phyloP scores from a whole-genome alignment of 1,140 invertebrate species.

The Leptinotarsa undecemlineata region DNA sequence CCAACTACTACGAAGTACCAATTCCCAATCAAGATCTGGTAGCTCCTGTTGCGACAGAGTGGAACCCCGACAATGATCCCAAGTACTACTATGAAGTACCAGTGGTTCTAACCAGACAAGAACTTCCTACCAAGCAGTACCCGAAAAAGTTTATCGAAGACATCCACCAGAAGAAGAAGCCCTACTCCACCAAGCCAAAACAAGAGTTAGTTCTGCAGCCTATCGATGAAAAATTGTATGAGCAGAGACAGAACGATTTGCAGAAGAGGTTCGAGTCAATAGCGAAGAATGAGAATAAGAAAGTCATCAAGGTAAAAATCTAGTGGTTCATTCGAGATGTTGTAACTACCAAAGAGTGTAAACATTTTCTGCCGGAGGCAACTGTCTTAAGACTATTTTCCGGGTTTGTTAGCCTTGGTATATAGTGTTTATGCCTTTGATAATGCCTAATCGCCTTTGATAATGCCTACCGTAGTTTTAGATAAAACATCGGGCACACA shows the following conservation, averaged over 20 bases:
- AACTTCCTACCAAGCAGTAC: conserved; percentile 46
- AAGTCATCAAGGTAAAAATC: conserved; percentile 35
- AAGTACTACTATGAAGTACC: conserved; percentile 50
- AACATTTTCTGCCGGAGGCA: too few relatives aligned
- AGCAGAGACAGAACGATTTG: conserved; percentile 47
- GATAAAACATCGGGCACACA: too few relatives aligned
- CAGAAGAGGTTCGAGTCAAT: conserved; percentile 45
- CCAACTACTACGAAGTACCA: conserved; percentile 45
- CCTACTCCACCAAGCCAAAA: conserved; percentile 44
- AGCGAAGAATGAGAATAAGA: conserved; percentile 50
- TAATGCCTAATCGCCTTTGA: too few relatives aligned
- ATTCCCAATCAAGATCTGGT: conserved; percentile 48
- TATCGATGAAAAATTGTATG: conserved; percentile 40
- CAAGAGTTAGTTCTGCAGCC: conserved; percentile 45
- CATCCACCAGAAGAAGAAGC: conserved; percentile 50
- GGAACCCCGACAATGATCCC: conserved; percentile 54
- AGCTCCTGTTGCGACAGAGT: conserved; percentile 43
- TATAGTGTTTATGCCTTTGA: too few relatives aligned
- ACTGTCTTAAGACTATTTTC: too few relatives aligned
- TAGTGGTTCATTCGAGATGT: too few relatives aligned
- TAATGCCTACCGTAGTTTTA: too few relatives aligned
- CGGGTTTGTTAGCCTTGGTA: too few relatives aligned
- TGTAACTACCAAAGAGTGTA: too few relatives aligned
- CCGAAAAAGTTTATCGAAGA: conserved; percentile 53
- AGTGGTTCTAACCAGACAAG: conserved; percentile 39